phyloP scores from a whole-genome alignment of 1,140 invertebrate species.

The Meteorus sp. region DNA sequence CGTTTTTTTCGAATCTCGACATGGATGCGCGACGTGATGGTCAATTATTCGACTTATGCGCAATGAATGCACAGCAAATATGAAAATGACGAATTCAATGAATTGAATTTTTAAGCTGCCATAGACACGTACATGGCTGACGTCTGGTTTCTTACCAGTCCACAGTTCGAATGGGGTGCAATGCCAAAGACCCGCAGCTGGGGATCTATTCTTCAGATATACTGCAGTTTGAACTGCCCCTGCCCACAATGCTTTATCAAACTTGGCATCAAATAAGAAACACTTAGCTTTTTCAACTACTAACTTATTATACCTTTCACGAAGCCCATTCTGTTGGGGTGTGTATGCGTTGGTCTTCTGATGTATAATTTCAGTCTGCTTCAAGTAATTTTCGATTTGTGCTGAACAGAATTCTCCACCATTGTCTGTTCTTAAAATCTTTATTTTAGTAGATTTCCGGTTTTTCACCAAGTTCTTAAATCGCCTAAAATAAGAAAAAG shows the following conservation, averaged over 20 bases:
- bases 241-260: slow-evolving; percentile 46
- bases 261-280: slow-evolving; percentile 33
- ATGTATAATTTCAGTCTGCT: slow-evolving; percentile 43
- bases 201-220: slow-evolving; percentile 49
- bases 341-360: slow-evolving; percentile 51
- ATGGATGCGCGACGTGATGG: too few relatives aligned
- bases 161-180: slow-evolving; percentile 48
- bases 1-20: too few relatives aligned
- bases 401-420: slow-evolving; percentile 50
- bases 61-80: too few relatives aligned
- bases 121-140: slow-evolving; percentile 43
- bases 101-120: too few relatives aligned
- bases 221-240: slow-evolving; percentile 49
- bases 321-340: slow-evolving; percentile 57
- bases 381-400: slow-evolving; percentile 38
- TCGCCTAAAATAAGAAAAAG: slow-evolving; percentile 38
- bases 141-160: slow-evolving; percentile 36
- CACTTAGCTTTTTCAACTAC: slow-evolving; percentile 52
- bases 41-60: too few relatives aligned
- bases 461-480: slow-evolving; percentile 45
- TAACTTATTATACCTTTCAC: slow-evolving; percentile 51
- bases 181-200: slow-evolving; percentile 37
- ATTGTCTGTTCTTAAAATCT: slow-evolving; percentile 52
- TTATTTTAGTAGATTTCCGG: slow-evolving; percentile 41
- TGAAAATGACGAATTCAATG: too few relatives aligned